These are phyloP conservation scores for Graptemys geographica DNA, from an alignment of 2,797 vertebrate genomes.

Conservation along the genomic window DNA sequence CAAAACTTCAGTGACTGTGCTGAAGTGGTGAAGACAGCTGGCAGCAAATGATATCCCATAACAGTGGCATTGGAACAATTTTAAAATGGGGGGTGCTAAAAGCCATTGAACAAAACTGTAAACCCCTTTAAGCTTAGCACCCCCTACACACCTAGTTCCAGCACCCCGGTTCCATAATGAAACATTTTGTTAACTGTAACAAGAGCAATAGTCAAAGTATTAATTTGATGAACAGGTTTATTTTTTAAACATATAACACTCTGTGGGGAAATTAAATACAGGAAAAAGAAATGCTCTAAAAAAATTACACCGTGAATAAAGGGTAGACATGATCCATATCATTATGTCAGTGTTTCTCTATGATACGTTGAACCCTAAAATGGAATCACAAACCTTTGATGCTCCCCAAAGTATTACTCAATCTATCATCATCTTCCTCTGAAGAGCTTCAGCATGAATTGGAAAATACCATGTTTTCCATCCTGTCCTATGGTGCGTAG, in stretches of 20 bases:
- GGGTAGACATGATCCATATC: not conserved
- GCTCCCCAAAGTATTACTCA: slow-evolving; percentile 13
- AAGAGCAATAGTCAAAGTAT: not conserved
- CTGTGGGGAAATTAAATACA: not conserved
- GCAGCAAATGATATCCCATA: slow-evolving; percentile 46
- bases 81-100: too few relatives aligned
- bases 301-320: not conserved
- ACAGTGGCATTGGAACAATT: too few relatives aligned
- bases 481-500: not conserved
- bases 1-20: not conserved
- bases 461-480: slow-evolving; percentile 27
- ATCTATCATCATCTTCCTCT: slow-evolving; percentile 33
- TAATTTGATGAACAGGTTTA: not conserved
- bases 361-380: not conserved
- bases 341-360: not conserved
- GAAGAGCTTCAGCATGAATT: slow-evolving; percentile 26
- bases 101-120: too few relatives aligned
- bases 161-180: slow-evolving; percentile 13
- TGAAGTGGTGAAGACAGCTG: not conserved
- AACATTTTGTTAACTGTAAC: slow-evolving; percentile 71
- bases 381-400: not conserved
- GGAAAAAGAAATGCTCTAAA: not conserved
- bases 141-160: too few relatives aligned
- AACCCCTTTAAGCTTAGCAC: too few relatives aligned
- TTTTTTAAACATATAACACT: not conserved